Percentiles rank a stretch among this genome's conserved stretches.
These are phyloP conservation scores for Stratiolaelaps scimitus DNA, from an alignment of 1,140 invertebrate genomes.

Conservation along the genomic window DNA sequence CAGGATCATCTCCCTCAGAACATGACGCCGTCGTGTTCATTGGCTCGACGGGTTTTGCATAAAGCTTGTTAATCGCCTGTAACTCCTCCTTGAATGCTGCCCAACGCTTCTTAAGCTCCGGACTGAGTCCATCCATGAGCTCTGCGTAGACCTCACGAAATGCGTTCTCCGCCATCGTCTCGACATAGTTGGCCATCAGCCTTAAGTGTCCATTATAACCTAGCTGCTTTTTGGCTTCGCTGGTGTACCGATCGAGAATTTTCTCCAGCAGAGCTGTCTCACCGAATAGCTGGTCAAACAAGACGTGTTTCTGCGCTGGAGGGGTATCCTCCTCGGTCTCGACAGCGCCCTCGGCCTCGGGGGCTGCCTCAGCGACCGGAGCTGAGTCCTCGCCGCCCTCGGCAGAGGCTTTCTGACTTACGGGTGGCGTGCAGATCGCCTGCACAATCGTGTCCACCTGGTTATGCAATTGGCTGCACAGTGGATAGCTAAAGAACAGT, in stretches of 20 bases:
- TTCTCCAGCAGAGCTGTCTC: conserved; percentile 9
- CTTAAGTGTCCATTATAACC: conserved; percentile 23
- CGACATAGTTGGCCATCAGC: conserved; percentile 20
- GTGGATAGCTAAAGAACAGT: conserved; percentile 20
- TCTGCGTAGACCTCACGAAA: background rate
- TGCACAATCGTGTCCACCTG: conserved; percentile 23
- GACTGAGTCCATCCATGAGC: conserved; percentile 21
- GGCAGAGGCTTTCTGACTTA: background rate
- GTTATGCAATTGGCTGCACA: conserved; percentile 24
- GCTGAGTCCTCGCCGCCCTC: background rate
- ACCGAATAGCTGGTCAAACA: conserved; percentile 9
- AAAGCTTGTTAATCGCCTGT: conserved; percentile 3
- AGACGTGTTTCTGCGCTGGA: background rate
- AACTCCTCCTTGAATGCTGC: background rate
- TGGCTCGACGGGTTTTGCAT: conserved; percentile 2
- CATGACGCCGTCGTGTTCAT: conserved; percentile 16
- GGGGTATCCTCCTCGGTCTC: background rate
- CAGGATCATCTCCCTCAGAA: conserved; percentile 20
- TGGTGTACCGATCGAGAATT: background rate
- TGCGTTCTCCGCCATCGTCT: conserved; percentile 18
- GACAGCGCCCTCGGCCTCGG: background rate
- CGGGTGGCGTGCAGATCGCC: conserved; percentile 16
- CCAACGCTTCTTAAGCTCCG: conserved; percentile 11
- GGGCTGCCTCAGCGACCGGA: background rate
- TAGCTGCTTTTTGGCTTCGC: background rate